A percentile compares a stretch with the other conserved stretches of the same genome.
Evolutionary conservation across 2,797 vertebrate genomes (phyloP).

Genomic region (Smutsia temminckii): DNA sequence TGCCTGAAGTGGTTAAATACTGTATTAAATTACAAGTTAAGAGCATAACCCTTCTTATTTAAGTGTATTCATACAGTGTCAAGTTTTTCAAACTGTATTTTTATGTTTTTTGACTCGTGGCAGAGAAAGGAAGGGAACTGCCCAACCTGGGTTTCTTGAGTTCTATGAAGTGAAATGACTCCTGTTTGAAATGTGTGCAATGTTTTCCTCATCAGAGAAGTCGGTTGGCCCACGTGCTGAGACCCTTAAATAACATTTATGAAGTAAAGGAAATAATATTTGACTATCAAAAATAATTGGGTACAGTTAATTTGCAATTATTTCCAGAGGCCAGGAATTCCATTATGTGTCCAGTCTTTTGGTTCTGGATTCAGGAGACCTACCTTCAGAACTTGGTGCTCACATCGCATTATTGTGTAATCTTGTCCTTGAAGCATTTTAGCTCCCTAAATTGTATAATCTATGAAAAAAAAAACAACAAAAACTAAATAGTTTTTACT

Average conservation of each 20-base stretch:
- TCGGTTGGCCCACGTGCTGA: neutral
- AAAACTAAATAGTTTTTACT: neutral
- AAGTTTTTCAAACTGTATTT: conserved; percentile 54
- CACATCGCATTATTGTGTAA: neutral
- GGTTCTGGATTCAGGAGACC: neutral
- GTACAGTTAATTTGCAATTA: neutral
- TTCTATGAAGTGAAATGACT: conserved; percentile 21
- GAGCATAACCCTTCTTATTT: conserved; percentile 37
- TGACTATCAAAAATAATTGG: neutral
- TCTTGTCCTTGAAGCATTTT: neutral
- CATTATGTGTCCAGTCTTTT: neutral
- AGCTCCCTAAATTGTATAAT: neutral
- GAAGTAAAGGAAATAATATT: neutral
- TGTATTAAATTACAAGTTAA: conserved; percentile 66
- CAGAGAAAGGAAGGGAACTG: neutral
- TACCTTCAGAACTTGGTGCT: neutral
- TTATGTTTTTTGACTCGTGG: conserved; percentile 53
- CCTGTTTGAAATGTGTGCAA: neutral
- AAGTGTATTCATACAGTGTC: conserved; percentile 59
- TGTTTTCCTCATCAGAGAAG: neutral
- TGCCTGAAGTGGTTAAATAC: conserved; percentile 61
- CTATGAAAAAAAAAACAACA: neutral
- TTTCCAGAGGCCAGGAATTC: neutral
- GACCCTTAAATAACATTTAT: conserved; percentile 22
- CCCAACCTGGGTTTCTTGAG: neutral